Evolutionary conservation across 2,888 invertebrate genomes (phyloP).

Genomic region (Dastarcus helophoroides): DNA sequence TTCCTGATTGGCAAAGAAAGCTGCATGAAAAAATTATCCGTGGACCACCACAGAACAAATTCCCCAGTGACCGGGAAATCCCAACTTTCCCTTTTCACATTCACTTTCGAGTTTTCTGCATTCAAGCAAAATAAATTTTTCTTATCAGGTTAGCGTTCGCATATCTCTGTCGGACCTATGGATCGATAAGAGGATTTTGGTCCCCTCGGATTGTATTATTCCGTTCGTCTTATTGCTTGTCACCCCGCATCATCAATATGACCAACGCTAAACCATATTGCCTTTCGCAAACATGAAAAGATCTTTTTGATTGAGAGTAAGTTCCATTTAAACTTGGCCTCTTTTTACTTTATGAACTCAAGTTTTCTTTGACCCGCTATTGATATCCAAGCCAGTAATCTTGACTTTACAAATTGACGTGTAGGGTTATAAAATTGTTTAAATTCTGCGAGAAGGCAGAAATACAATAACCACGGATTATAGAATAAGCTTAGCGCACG

Average conservation of each 20-base stretch:
- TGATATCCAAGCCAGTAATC: too few species aligned
- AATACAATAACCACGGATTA: too few species aligned
- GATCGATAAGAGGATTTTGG: conserved; percentile 21
- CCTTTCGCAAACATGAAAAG: conserved; percentile 25
- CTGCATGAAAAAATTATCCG: too few species aligned
- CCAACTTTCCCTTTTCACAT: conserved; percentile 12
- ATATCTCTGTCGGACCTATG: conserved; percentile 14
- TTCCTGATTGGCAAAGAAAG: too few species aligned
- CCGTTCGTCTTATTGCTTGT: conserved; percentile 25
- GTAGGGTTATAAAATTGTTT: too few species aligned
- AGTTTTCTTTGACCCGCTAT: too few species aligned
- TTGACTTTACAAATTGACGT: too few species aligned
- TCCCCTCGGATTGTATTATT: conserved; percentile 24
- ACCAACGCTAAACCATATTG: conserved; percentile 28
- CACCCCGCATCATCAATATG: conserved; percentile 28
- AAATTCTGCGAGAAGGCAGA: too few species aligned
- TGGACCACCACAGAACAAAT: too few species aligned
- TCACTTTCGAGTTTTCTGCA: conserved; percentile 16
- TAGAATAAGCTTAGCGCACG: too few species aligned
- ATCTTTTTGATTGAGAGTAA: conserved; percentile 19
- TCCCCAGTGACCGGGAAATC: too few species aligned
- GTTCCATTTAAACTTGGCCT: conserved; percentile 1
- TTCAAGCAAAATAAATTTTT: conserved; percentile 16
- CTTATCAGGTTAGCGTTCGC: conserved; percentile 13
- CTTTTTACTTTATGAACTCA: too few species aligned